Evolutionary conservation across 2,113 vertebrate species (phyloP).

Genomic region (Larimichthys polyactis): DNA sequence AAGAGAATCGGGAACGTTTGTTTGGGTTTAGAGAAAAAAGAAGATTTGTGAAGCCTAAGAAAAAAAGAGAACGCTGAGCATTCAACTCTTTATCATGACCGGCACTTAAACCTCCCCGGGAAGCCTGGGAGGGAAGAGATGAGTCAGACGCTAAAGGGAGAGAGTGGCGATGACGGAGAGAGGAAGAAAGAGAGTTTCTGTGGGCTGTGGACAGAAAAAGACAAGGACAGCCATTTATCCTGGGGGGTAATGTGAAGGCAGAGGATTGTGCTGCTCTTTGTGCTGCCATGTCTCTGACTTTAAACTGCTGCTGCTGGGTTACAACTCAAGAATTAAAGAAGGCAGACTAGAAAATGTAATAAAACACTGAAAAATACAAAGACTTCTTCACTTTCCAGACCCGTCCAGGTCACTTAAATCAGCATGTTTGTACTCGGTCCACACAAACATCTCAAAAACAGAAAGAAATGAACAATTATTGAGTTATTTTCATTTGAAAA

Average conservation of each 20-base stretch:
- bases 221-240: slow-evolving; percentile 63
- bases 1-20: too few relatives aligned
- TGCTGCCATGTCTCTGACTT: background rate
- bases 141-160: slow-evolving; percentile 57
- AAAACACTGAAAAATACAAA: background rate
- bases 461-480: too few relatives aligned
- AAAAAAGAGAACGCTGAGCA: background rate
- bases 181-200: slow-evolving; percentile 46
- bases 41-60: background rate
- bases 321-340: background rate
- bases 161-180: slow-evolving; percentile 44
- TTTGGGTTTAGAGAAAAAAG: too few relatives aligned
- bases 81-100: slow-evolving; percentile 1
- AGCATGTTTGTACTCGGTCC: too few relatives aligned
- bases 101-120: slow-evolving; percentile 27
- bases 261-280: slow-evolving; percentile 17
- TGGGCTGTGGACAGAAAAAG: slow-evolving; percentile 45
- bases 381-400: too few relatives aligned
- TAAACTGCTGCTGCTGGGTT: background rate
- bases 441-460: too few relatives aligned
- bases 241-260: slow-evolving; percentile 9
- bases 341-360: background rate
- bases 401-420: too few relatives aligned
- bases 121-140: slow-evolving; percentile 16
- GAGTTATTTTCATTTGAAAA: too few relatives aligned